Percentiles rank a stretch among this genome's conserved stretches.
These are phyloP conservation scores for Clitarchus hookeri DNA, from an alignment of 2,888 invertebrate species.

Conservation along the genomic window DNA sequence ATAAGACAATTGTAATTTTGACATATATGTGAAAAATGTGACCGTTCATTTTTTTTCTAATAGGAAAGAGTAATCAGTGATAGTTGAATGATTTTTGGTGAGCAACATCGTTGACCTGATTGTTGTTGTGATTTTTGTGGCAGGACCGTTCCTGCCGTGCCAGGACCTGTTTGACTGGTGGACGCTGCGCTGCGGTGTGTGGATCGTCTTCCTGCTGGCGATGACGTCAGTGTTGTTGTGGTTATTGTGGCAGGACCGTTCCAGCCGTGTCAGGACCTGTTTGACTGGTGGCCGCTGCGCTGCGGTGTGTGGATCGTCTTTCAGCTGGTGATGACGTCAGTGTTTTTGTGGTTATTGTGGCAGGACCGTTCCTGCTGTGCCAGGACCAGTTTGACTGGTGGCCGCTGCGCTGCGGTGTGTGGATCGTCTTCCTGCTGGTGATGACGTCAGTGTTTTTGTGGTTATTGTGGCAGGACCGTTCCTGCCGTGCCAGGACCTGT, in stretches of 20 bases:
- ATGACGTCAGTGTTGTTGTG: no score
- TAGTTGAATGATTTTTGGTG: no score
- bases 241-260: slow-evolving; percentile 94
- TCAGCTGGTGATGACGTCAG: slow-evolving; percentile 88
- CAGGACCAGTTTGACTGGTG: slow-evolving; percentile 97
- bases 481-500: slow-evolving; percentile 92
- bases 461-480: slow-evolving; percentile 94
- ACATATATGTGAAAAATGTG: no score
- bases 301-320: slow-evolving; percentile 98
- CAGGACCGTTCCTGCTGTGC: slow-evolving; percentile 93
- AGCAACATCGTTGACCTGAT: no score
- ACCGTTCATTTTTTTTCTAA: no score
- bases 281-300: slow-evolving; percentile 96
- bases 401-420: slow-evolving; percentile 94
- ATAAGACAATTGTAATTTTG: no score
- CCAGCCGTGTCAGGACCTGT: slow-evolving; percentile 92
- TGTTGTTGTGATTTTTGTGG: no score
- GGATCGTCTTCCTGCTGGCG: slow-evolving; percentile 95
- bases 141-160: slow-evolving; percentile 93
- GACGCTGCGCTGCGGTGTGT: slow-evolving; percentile 94
- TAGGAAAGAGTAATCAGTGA: no score
- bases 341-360: no score
- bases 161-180: slow-evolving; percentile 97
- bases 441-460: no score
- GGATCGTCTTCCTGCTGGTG: slow-evolving; percentile 95